A percentile compares a stretch with the other conserved stretches of the same genome.
Conservation (phyloP, 1,140 invertebrate species). For the Drosophila arawakana region DNA sequence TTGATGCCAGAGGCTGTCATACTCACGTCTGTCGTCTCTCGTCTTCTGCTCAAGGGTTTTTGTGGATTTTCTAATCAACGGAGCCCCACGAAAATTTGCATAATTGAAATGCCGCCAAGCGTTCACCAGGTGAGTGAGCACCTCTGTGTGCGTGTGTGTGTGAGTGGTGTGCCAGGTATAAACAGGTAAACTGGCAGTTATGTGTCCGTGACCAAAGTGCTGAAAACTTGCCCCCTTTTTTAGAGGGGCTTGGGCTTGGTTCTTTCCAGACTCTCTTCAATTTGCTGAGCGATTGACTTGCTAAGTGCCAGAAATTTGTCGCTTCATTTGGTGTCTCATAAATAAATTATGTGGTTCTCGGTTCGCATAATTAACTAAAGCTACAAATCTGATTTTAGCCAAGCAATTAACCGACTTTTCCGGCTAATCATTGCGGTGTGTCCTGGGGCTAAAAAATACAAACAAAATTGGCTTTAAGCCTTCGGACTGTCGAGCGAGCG, state of each 20-base stretch:
- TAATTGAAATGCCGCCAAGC: constrained; percentile 71
- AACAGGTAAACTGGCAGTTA: constrained; percentile 14
- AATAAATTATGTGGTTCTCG: constrained; percentile 68
- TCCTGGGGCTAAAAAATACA: not conserved
- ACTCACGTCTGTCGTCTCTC: not conserved
- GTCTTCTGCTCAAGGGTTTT: constrained; percentile 46
- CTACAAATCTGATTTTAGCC: constrained; percentile 73
- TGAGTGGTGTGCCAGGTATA: not conserved
- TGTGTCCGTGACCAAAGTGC: constrained; percentile 43
- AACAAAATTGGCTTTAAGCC: not conserved
- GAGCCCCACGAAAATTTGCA: constrained; percentile 68
- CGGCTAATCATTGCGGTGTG: constrained; percentile 52
- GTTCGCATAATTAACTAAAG: constrained; percentile 61
- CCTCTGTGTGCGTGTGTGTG: too few relatives aligned
- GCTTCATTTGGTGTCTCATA: constrained; percentile 75
- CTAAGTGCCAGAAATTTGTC: constrained; percentile 76
- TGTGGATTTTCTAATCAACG: constrained; percentile 78
- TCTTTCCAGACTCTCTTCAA: not conserved
- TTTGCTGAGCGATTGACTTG: constrained; percentile 63
- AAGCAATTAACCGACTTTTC: constrained; percentile 64
- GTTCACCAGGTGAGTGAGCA: constrained; percentile 45
- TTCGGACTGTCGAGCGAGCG: not conserved
- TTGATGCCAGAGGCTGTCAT: constrained; percentile 48
- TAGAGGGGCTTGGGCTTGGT: constrained; percentile 1
- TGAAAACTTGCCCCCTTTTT: constrained; percentile 31